Evolutionary conservation across 1,140 invertebrate genomes (phyloP).

Genomic region (Drosophila oshimai): DNA sequence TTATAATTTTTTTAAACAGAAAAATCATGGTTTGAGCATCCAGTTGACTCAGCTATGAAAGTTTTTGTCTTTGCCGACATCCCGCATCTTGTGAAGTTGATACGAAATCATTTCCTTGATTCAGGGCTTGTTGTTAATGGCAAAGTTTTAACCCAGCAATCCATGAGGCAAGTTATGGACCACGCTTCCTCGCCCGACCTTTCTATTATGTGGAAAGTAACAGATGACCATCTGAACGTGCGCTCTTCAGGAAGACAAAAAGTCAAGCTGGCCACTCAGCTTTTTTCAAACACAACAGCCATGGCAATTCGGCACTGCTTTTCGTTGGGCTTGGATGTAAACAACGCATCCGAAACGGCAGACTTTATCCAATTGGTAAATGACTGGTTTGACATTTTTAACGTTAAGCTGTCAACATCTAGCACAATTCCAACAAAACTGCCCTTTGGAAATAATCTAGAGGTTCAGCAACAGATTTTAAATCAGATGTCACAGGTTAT

Average conservation of each 20-base stretch:
- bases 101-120: not conserved
- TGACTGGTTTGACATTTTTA: not conserved
- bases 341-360: not conserved
- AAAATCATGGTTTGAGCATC: conserved; percentile 7
- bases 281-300: not conserved
- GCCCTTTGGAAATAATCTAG: not conserved
- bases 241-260: not conserved
- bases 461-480: not conserved
- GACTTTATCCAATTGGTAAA: not conserved
- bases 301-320: not conserved
- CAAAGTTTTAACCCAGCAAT: not conserved
- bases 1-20: not conserved
- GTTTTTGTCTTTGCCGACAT: not conserved
- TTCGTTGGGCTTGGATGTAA: no score
- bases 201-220: not conserved
- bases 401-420: not conserved
- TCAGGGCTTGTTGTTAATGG: not conserved
- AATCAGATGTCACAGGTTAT: not conserved
- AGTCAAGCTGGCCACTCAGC: not conserved
- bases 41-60: not conserved
- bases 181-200: not conserved
- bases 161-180: no score
- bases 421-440: not conserved
- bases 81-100: not conserved
- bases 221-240: no score